Conservation (phyloP, 1,140 invertebrate genomes). For the Drosophila lini region DNA sequence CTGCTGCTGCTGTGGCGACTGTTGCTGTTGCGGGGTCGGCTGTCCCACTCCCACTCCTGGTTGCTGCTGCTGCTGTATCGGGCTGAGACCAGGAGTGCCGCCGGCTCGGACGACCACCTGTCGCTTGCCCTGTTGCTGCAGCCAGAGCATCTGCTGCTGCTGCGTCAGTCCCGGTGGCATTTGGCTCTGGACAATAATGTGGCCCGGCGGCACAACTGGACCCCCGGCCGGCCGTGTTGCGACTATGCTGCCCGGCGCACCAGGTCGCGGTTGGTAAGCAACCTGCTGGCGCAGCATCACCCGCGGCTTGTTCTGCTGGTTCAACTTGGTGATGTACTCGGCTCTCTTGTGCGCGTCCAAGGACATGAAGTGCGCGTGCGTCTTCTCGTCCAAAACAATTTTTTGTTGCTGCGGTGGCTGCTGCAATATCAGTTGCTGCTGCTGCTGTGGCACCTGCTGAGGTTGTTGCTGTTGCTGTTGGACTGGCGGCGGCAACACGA, state of each 20-base stretch:
- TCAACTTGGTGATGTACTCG: conserved; percentile 91
- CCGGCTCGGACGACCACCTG: conserved; percentile 85
- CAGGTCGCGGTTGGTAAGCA: conserved; percentile 85
- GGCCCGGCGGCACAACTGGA: conserved; percentile 84
- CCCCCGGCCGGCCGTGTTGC: conserved; percentile 85
- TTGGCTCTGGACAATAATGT: conserved; percentile 86
- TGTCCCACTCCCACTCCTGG: conserved; percentile 25
- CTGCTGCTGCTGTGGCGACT: conserved; percentile 44
- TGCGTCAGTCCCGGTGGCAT: conserved; percentile 87
- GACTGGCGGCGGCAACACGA: conserved; percentile 68
- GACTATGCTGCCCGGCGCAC: conserved; percentile 85
- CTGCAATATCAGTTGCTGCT: conserved; percentile 74
- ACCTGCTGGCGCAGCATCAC: conserved; percentile 85
- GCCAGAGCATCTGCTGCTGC: conserved; percentile 89
- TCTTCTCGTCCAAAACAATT: conserved; percentile 91
- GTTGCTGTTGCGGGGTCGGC: conserved; percentile 56
- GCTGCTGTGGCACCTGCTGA: conserved; percentile 69
- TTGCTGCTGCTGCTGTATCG: conserved; percentile 69
- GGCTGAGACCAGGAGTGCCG: conserved; percentile 85
- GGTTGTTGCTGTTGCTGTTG: conserved; percentile 83
- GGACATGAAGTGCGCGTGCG: conserved; percentile 92
- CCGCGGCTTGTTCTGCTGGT: conserved; percentile 86
- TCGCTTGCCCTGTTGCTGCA: conserved; percentile 88
- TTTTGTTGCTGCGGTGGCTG: conserved; percentile 87
- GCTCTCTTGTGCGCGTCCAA: conserved; percentile 91